Conservation (phyloP, 2,797 vertebrate genomes). For the Cryptoprocta ferox region DNA sequence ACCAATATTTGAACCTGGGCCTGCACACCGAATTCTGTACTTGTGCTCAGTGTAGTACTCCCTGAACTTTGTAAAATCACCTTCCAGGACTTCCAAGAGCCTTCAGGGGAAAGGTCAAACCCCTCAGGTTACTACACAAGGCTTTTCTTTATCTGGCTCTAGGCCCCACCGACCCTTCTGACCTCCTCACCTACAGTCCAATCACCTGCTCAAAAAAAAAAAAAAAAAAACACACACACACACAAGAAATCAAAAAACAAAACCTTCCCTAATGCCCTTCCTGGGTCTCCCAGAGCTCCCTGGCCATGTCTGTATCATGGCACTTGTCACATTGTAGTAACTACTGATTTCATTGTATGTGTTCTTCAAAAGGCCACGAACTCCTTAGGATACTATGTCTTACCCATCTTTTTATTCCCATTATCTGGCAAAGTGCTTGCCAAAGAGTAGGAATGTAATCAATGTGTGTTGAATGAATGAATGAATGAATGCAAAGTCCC, state of each 20-base stretch:
- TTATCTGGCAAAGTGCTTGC: not conserved
- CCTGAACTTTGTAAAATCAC: not conserved
- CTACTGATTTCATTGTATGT: not conserved
- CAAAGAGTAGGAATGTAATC: not conserved
- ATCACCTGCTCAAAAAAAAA: not conserved
- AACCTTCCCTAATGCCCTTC: not conserved
- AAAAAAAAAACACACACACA: too few species aligned
- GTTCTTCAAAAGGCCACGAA: constrained; percentile 29
- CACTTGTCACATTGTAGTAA: not conserved
- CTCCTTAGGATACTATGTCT: not conserved
- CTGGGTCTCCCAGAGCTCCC: not conserved
- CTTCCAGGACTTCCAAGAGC: not conserved
- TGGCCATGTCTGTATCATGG: not conserved
- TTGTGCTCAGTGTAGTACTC: not conserved
- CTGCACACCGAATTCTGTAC: not conserved
- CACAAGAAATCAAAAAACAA: too few species aligned
- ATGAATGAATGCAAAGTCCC: constrained; percentile 9
- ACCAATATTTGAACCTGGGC: not conserved
- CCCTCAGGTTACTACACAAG: not conserved
- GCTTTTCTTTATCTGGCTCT: not conserved
- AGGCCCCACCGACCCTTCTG: not conserved
- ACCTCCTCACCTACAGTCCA: not conserved
- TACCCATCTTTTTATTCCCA: not conserved
- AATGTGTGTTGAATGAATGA: not conserved
- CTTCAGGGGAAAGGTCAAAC: constrained; percentile 27